These are phyloP conservation scores for Salarias fasciatus DNA, from an alignment of 2,797 vertebrate genomes.

Conservation along the genomic window DNA sequence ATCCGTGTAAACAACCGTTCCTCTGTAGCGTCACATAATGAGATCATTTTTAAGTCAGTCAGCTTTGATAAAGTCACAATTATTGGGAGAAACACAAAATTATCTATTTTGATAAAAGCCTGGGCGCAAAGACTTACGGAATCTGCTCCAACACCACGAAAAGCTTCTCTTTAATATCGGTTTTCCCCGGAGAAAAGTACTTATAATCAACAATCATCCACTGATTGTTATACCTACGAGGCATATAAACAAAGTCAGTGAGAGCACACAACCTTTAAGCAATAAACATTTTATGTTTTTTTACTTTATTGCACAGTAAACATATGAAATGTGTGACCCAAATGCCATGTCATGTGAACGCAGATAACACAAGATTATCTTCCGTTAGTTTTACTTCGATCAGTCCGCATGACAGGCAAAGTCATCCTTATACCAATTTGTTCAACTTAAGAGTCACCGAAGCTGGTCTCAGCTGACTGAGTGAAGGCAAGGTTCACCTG, in stretches of 20 bases:
- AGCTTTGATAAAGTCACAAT: neutral
- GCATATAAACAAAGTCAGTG: conserved; percentile 6
- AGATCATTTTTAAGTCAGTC: neutral
- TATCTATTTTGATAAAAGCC: conserved; percentile 4
- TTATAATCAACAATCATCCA: conserved; percentile 99
- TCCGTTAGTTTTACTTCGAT: no score
- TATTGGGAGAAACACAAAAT: neutral
- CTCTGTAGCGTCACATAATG: conserved; percentile 77
- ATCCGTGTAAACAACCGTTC: conserved; percentile 83
- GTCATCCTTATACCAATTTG: no score
- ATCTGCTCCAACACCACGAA: conserved; percentile 94
- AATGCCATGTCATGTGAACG: conserved; percentile 35
- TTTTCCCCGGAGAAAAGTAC: conserved; percentile 78
- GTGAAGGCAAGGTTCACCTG: no score
- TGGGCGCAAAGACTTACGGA: conserved; percentile 85
- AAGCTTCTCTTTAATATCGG: conserved; percentile 63
- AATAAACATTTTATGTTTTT: no score
- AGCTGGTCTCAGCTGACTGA: no score
- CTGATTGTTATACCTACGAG: conserved; percentile 94
- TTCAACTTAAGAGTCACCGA: no score
- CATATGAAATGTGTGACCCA: neutral
- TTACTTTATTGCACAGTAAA: no score
- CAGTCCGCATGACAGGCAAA: no score
- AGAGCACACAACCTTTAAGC: neutral
- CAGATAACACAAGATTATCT: neutral